Evolutionary conservation across 2,113 vertebrate genomes (phyloP), one percentile per base, ranked within the genome.

Genomic region (Edolisoma coerulescens): DNA sequence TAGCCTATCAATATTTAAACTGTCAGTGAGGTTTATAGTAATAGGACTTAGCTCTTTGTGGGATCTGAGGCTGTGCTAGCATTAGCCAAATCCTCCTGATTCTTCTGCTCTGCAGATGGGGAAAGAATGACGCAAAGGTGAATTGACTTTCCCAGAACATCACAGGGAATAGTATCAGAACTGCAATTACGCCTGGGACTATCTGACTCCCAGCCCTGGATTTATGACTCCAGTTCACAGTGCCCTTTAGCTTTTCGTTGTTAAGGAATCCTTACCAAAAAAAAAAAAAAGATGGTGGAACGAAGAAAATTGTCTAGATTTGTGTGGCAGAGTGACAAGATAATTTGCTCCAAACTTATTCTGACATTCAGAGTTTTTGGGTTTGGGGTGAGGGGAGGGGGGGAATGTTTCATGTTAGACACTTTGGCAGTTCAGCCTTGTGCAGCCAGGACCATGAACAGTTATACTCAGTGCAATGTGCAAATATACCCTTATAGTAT

Each of bases 1-100:
- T 45, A 83, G 44, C 42, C 61, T 96, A 37, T 79, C 84, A 82
- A 83, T 93, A 93, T 85, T 97, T 87, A 89, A 91, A 42, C 70
- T 90, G 53, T 83, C 26, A 39, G 45, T 65, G 68, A 87, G 53
- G 37, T 95, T 93, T 87, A 37, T 65, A 91, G 74, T 76, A 94
- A 87, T 16, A 91, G 78, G 59, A 76, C 74, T 79, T 71, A 82
- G 49, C 53, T 92, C 57, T 81, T 11, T 69, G 59, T 89, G 67
- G 67, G 78, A 89, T 90, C n/a, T 11, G 7, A 91, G 61, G 45
- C 65, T 91, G 44, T 84, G 74, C 49, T 73, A 50, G 84, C 19
- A 24, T 87, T 89, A 95, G 82, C 42, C 28, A 79, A 89, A 92
- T 91, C 61, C 59, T 87, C 53, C 15, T 47, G 81, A 61, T 91